Conservation (phyloP, 2,797 vertebrate species). For the Aselliscus stoliczkanus region DNA sequence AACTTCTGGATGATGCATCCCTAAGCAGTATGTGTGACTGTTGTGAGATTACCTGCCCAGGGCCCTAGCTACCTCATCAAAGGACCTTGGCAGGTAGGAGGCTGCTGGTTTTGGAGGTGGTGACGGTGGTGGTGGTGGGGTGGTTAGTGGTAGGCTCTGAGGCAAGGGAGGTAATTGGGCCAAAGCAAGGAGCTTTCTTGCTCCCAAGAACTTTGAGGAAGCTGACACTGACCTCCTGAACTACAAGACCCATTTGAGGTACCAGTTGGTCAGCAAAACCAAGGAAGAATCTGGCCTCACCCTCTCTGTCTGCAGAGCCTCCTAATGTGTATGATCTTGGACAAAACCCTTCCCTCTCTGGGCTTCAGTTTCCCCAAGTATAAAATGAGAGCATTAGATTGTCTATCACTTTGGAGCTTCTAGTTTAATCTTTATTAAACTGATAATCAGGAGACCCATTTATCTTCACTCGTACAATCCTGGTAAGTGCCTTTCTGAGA, state of each 20-base stretch:
- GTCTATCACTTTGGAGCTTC: neutral
- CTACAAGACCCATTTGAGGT: neutral
- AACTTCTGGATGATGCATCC: neutral
- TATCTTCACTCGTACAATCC: neutral
- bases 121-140: too few species aligned
- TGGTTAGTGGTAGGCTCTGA: neutral
- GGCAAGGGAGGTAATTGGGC: neutral
- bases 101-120: neutral
- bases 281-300: neutral
- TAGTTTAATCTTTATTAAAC: neutral
- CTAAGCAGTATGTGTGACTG: conserved; percentile 77
- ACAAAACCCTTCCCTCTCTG: neutral
- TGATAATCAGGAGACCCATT: neutral
- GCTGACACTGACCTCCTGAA: neutral
- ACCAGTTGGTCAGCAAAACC: neutral
- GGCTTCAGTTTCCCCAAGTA: neutral
- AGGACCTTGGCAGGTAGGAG: conserved; percentile 1
- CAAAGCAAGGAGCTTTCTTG: neutral
- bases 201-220: neutral
- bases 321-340: neutral
- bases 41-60: conserved; percentile 80
- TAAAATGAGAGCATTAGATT: neutral
- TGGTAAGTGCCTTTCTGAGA: neutral
- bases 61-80: conserved; percentile 45
- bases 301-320: neutral